Conservation (phyloP, 2,113 vertebrate genomes). For the Anhinga rufa region DNA sequence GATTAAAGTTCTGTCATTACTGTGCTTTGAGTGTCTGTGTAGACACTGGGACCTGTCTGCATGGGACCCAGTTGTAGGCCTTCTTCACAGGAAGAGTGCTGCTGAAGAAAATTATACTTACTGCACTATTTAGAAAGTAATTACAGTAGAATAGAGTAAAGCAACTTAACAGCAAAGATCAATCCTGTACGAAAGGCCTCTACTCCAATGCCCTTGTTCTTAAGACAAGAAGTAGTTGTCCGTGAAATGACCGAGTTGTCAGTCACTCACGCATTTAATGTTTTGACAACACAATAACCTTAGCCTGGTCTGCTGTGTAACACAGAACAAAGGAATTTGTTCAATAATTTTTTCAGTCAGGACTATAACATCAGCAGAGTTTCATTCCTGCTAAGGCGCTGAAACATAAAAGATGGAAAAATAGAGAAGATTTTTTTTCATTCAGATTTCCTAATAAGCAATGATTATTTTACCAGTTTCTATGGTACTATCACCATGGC, state of each 20-base stretch:
- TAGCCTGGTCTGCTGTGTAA: neutral
- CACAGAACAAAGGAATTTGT: neutral
- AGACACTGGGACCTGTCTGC: neutral
- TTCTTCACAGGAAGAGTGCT: neutral
- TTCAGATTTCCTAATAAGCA: conserved; percentile 29
- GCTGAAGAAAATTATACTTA: neutral
- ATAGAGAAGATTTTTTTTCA: neutral
- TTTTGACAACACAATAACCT: neutral
- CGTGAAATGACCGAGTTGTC: neutral
- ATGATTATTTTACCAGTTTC: conserved; percentile 54
- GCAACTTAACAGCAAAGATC: neutral
- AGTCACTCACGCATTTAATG: neutral
- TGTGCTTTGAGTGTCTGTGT: neutral
- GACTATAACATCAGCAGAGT: neutral
- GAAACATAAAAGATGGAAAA: neutral
- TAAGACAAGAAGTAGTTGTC: neutral
- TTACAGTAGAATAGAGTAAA: neutral
- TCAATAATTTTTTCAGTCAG: neutral
- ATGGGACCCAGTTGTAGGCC: neutral
- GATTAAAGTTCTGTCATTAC: neutral
- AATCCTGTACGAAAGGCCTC: neutral
- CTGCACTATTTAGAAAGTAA: neutral
- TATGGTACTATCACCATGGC: conserved; percentile 51
- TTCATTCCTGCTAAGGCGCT: neutral
- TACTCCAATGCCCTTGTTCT: neutral